Base-by-base conservation (phyloP, 2,113 vertebrate species). In the Euleptes europaea region DNA sequence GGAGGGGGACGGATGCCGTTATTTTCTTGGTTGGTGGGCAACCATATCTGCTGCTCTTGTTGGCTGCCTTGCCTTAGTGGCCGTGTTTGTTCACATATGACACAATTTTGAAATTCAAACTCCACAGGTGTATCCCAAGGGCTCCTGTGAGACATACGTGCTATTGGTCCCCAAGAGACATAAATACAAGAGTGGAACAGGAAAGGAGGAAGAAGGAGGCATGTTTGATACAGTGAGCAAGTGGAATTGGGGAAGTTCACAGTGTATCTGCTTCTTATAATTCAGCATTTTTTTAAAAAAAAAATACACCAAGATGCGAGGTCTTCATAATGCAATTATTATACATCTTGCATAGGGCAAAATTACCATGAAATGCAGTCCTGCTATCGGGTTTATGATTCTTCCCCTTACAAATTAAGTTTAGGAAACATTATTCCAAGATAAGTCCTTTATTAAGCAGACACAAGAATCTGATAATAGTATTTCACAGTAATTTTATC, bases 371-470 rank as follows among this genome's bases (percentile, higher is more conserved):
- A 90, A 91, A 93, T 87, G 85, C 57, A 87, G 80, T 74, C 66
- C 86, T 88, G 83, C 84, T 94, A 94, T 94, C 94, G 92, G 81
- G 87, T 84, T 94, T 90, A 93, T 81, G 85, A 83, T 90, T 89
- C 83, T 77, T 92, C 86, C n/a, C 77, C 49, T 88, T 87, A 86
- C 91, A 92, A 85, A 93, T 93, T 90, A 86, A 89, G 60, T 93
- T 94, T 88, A 88, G 83, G 83, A 91, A 91, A 87, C 77, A 83
- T 87, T 92, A 70, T 82, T 93, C 86, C 86, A 77, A 93, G 91
- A 90, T 87, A 86, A 90, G 84, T 85, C 88, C 57, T 54, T 67
- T 90, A 85, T 85, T 80, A 83, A 42, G 49, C 82, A 87, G 90
- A 76, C 23, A 4, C 26, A 74, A 84, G 83, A 77, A 79, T 83